A percentile compares a stretch with the other conserved stretches of the same genome.
Evolutionary conservation across 2,113 vertebrate species (phyloP).

Genomic region (Tetraodon nigroviridis): DNA sequence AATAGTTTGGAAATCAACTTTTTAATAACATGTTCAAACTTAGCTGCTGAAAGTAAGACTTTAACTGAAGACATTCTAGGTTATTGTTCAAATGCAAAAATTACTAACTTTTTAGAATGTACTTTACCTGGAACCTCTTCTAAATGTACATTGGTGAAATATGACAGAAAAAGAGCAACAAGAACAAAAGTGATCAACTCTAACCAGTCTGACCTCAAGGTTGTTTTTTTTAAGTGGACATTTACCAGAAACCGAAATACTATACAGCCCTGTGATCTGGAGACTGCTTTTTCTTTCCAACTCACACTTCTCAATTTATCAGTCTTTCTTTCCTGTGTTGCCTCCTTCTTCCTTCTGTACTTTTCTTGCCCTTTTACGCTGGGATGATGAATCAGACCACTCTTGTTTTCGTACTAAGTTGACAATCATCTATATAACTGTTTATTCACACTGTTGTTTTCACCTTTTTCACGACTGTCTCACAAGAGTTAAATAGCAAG

Average conservation of each 20-base stretch:
- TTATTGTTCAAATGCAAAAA: constrained; percentile 42
- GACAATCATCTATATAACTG: constrained; percentile 14
- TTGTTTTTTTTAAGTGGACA: constrained; percentile 46
- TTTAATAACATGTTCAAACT: no score
- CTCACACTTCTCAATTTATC: constrained; percentile 53
- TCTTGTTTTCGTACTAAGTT: not conserved
- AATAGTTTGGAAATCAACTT: not conserved
- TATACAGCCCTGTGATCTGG: constrained; percentile 61
- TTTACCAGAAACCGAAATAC: constrained; percentile 65
- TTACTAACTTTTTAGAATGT: constrained; percentile 37
- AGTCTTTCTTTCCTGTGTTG: constrained; percentile 30
- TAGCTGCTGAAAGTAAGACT: not conserved
- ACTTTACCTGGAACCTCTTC: constrained; percentile 23
- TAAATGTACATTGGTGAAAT: constrained; percentile 29
- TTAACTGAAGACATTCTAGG: not conserved
- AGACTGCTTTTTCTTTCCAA: constrained; percentile 57
- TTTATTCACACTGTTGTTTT: constrained; percentile 6
- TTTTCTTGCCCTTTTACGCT: constrained; percentile 15
- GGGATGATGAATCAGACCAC: not conserved
- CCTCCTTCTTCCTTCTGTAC: constrained; percentile 16
- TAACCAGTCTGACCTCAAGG: constrained; percentile 15
- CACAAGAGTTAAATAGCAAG: not conserved
- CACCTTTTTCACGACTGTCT: constrained; percentile 14
- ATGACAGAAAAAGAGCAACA: constrained; percentile 28
- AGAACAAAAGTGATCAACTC: constrained; percentile 31